These are phyloP conservation scores for Hoplodrina ambigua DNA, from an alignment of 2,888 invertebrate genomes.

Conservation along the genomic window DNA sequence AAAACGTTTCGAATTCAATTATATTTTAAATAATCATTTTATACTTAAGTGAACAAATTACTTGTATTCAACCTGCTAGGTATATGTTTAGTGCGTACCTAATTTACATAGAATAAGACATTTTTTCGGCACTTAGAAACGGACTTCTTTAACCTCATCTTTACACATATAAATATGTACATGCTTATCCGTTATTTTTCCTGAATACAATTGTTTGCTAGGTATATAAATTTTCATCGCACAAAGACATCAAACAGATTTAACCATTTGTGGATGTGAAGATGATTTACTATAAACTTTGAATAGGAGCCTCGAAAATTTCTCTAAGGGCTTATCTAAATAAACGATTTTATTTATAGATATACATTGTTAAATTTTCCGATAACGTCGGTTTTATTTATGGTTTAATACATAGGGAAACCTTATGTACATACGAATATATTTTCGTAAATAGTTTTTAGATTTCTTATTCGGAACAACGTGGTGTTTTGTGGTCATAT, in stretches of 20 bases:
- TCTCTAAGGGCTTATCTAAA: slow-evolving; percentile 26
- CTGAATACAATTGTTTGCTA: slow-evolving; percentile 7
- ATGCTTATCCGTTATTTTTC: background rate
- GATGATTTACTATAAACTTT: slow-evolving; percentile 34
- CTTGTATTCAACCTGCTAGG: background rate
- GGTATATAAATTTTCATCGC: slow-evolving; percentile 17
- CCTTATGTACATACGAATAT: background rate
- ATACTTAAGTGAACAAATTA: background rate
- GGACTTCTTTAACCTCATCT: background rate
- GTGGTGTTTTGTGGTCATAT: background rate
- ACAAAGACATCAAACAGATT: slow-evolving; percentile 27
- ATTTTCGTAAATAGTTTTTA: background rate
- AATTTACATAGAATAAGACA: background rate
- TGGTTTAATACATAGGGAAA: slow-evolving; percentile 1
- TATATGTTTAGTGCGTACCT: background rate
- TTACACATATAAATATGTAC: background rate
- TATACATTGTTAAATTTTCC: background rate
- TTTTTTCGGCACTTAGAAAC: background rate
- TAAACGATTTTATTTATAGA: slow-evolving; percentile 27
- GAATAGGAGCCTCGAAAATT: slow-evolving; percentile 18
- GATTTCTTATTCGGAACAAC: background rate
- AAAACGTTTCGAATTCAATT: background rate
- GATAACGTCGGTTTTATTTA: slow-evolving; percentile 22
- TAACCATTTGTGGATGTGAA: slow-evolving; percentile 21
- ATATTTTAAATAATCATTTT: background rate